Evolutionary conservation across 2,113 vertebrate genomes (phyloP), one percentile per base, ranked within the genome.

Genomic region (Carassius carassius): DNA sequence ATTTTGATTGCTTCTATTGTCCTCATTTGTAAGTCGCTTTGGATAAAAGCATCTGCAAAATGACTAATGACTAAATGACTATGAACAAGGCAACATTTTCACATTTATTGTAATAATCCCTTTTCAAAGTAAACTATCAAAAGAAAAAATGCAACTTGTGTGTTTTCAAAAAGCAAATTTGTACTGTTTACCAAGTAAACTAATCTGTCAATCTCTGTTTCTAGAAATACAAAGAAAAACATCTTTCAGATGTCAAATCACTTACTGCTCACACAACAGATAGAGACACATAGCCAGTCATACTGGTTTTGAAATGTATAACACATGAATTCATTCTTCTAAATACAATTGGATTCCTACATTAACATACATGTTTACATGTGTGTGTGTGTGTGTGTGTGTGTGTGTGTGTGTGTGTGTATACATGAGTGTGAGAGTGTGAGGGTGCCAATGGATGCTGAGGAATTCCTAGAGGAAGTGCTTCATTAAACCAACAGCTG

Each of bases 401-500:
- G 3, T 49, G 47, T 4, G 47, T 78, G 63, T 85, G 41, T 75
- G 7, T 84, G 44, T 79, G 23, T 78, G 16, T 77, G 44, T 77
- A 10, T 54, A 17, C 3, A 6, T 37, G 29, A 9, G 37, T 17
- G n/a, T 49, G 12, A 54, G 25, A 9, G 19, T 56, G 29, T 21
- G 1, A 44, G 65, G 62, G 62, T 81, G 37, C 35, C 56, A 56
- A 56, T 2, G 54, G 54, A 56, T 56, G 17, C 54, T 21, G 56
- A 58, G 8, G 10, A 51, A 51, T 32, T 70, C 25, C 63, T 17
- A 3, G 6, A 29, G 51, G 62, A 54, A n/a, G 17, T 16, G 80
- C 80, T 70, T 82, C 19, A 56, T 82, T 70, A 56, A 54, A 69
- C 4, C 62, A 63, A 49, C 78, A 81, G 79, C 65, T 56, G 80